Conservation (phyloP, 2,797 vertebrate genomes). For the Lophius americanus region DNA sequence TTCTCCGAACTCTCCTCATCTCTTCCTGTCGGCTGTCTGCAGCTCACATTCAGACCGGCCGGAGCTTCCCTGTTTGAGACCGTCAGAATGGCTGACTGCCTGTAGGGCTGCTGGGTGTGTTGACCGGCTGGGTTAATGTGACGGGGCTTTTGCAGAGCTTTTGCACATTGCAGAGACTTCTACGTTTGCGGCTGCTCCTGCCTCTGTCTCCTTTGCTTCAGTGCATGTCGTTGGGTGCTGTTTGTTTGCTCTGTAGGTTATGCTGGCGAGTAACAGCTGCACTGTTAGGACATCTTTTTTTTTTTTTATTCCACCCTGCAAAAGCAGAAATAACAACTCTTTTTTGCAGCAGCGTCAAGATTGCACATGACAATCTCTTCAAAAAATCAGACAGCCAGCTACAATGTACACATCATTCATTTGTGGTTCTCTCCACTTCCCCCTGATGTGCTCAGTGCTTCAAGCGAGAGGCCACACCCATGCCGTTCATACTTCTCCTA, state of each 20-base stretch:
- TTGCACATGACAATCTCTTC: not conserved
- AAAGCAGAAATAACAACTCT: slow-evolving; percentile 31
- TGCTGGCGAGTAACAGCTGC: slow-evolving; percentile 7
- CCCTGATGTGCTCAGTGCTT: slow-evolving; percentile 42
- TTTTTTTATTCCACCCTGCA: slow-evolving; percentile 41
- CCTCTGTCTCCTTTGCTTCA: slow-evolving; percentile 47
- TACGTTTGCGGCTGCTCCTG: not conserved
- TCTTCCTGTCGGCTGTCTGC: slow-evolving; percentile 43
- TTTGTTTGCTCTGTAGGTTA: slow-evolving; percentile 45
- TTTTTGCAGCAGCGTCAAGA: not conserved
- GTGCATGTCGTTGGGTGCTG: slow-evolving; percentile 41
- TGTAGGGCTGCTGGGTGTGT: slow-evolving; percentile 9
- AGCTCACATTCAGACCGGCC: slow-evolving; percentile 60
- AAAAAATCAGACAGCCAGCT: slow-evolving; percentile 22
- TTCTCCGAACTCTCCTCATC: slow-evolving; percentile 83
- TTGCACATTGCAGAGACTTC: slow-evolving; percentile 51
- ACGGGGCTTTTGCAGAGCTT: slow-evolving; percentile 11
- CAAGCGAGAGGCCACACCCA: slow-evolving; percentile 75
- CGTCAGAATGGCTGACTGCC: slow-evolving; percentile 7
- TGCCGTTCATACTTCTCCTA: slow-evolving; percentile 57
- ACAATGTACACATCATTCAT: slow-evolving; percentile 15
- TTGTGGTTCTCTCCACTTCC: slow-evolving; percentile 55
- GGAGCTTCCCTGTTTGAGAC: slow-evolving; percentile 10
- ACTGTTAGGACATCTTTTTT: slow-evolving; percentile 36
- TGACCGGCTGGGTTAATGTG: slow-evolving; percentile 41